Evolutionary conservation across 1,140 invertebrate species (phyloP).

Genomic region (Caenorhabditis brenneri): DNA sequence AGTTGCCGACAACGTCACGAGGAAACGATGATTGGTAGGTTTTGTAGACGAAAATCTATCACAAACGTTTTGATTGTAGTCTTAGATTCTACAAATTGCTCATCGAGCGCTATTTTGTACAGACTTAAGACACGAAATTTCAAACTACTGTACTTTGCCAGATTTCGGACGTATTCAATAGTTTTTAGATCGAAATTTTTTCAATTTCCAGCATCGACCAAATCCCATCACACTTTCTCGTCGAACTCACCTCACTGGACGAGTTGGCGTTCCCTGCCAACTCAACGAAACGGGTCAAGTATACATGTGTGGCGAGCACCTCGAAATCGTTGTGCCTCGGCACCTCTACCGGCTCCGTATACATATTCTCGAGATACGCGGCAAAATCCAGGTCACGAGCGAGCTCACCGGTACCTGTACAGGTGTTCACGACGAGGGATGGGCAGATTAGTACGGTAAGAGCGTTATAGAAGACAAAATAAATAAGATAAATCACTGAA

Average conservation of each 20-base stretch:
- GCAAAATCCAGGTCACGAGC: not conserved
- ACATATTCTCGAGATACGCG: conserved; percentile 45
- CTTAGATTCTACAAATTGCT: too few species aligned
- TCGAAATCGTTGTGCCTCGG: conserved; percentile 44
- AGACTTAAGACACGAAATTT: too few species aligned
- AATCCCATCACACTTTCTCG: conserved; percentile 39
- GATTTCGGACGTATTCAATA: too few species aligned
- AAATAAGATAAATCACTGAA: too few species aligned
- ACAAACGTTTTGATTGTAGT: too few species aligned
- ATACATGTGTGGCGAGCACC: conserved; percentile 49
- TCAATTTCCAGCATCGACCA: not conserved
- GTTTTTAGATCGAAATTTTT: too few species aligned
- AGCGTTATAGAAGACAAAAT: too few species aligned
- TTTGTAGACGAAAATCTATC: too few species aligned
- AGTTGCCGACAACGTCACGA: not conserved
- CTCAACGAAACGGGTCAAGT: conserved; percentile 49
- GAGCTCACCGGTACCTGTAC: conserved; percentile 19
- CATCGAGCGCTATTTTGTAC: too few species aligned
- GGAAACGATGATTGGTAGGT: not conserved
- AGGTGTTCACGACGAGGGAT: conserved; percentile 48
- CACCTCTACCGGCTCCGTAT: conserved; percentile 49
- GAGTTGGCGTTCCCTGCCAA: conserved; percentile 48
- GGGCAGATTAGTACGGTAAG: conserved; percentile 36
- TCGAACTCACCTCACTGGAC: conserved; percentile 52
- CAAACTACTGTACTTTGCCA: too few species aligned